phyloP scores from a whole-genome alignment of 2,113 vertebrate species.

The Oreochromis tanganicae region DNA sequence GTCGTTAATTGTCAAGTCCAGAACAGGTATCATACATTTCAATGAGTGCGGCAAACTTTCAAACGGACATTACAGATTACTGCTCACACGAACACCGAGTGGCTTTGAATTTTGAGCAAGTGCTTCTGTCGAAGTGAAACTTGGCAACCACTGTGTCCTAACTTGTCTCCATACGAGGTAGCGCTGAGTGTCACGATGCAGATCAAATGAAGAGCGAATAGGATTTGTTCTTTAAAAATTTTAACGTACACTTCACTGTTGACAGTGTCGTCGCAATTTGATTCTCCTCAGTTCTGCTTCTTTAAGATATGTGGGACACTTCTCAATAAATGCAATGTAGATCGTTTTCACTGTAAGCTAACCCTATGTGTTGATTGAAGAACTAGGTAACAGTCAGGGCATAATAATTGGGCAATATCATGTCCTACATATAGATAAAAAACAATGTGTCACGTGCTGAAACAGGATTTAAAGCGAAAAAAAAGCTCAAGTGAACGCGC shows the following conservation, averaged over 20 bases:
- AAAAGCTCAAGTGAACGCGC: neutral
- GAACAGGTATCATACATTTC: slow-evolving; percentile 40
- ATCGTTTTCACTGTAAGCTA: neutral
- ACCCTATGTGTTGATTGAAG: neutral
- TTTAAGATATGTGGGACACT: neutral
- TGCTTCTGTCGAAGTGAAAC: neutral
- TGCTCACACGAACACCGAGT: neutral
- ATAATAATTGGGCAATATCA: too few relatives aligned
- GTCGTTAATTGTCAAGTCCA: slow-evolving; percentile 57
- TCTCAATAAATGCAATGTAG: neutral
- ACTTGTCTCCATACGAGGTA: neutral
- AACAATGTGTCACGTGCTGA: too few relatives aligned
- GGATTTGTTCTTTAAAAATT: neutral
- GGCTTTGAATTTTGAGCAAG: fast-evolving
- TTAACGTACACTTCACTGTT: neutral
- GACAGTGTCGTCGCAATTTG: neutral
- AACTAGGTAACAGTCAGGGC: neutral
- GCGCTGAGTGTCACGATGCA: neutral
- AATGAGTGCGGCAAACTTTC: neutral
- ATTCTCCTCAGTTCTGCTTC: neutral
- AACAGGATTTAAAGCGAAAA: neutral
- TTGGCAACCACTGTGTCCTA: neutral
- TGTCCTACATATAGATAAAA: neutral
- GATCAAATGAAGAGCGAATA: neutral
- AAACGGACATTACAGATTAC: fast-evolving